Percentiles rank a stretch among this genome's conserved stretches.
Evolutionary conservation across 2,888 invertebrate species (phyloP).

Genomic region (Tortricodes alternella): DNA sequence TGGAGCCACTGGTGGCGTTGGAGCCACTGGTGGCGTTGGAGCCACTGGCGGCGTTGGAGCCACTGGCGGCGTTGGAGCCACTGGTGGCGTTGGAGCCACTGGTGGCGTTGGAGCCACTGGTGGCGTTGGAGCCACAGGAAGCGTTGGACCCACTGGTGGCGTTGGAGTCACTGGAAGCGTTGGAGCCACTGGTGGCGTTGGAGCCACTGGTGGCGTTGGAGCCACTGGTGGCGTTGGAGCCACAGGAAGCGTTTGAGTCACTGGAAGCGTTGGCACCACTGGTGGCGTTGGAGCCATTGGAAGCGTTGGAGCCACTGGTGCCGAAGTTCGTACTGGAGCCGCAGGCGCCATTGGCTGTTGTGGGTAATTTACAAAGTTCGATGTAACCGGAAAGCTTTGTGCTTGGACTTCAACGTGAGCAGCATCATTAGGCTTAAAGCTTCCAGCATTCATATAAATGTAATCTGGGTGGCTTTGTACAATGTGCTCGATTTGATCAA

Average conservation of each 20-base stretch:
- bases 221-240: background rate
- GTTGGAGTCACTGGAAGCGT: background rate
- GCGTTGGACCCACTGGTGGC: background rate
- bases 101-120: background rate
- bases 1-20: background rate
- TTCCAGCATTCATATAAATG: conserved; percentile 37
- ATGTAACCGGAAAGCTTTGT: background rate
- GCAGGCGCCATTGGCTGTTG: background rate
- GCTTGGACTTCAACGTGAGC: background rate
- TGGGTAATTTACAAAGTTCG: background rate
- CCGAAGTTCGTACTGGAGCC: background rate
- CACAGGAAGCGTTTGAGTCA: background rate
- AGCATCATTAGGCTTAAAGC: conserved; percentile 1
- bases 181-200: background rate
- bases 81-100: background rate
- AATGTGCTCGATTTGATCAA: conserved; percentile 44
- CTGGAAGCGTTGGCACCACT: background rate
- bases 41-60: background rate
- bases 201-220: background rate
- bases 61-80: background rate
- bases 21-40: background rate
- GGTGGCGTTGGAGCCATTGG: background rate
- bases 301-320: background rate
- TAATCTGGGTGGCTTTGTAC: conserved; percentile 43
- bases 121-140: background rate